phyloP scores from a whole-genome alignment of 2,888 invertebrate species.

The Leptinotarsa juncta region DNA sequence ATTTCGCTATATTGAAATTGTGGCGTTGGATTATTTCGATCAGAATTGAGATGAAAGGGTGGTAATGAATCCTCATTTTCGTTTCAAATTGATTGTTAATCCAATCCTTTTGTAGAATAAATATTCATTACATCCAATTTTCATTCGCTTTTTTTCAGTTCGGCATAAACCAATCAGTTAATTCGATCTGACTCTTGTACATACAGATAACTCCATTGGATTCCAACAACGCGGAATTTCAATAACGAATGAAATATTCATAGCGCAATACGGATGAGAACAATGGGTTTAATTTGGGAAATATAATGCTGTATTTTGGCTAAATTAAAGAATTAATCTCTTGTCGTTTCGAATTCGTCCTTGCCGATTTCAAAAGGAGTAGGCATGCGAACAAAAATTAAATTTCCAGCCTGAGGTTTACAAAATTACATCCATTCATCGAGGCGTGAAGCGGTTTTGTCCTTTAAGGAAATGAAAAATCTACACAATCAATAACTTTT shows the following conservation, averaged over 20 bases:
- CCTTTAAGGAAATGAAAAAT: constrained; percentile 16
- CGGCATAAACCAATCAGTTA: constrained; percentile 7
- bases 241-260: constrained; percentile 15
- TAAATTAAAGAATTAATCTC: constrained; percentile 44
- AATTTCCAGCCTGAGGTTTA: constrained; percentile 32
- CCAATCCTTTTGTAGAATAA: background rate
- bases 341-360: constrained; percentile 30
- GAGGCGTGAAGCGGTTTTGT: constrained; percentile 8
- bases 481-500: constrained; percentile 11
- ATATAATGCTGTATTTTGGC: constrained; percentile 41
- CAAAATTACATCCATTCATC: constrained; percentile 38
- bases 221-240: constrained; percentile 7
- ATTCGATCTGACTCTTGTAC: constrained; percentile 1
- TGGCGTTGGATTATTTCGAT: background rate
- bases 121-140: background rate
- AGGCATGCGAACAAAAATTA: constrained; percentile 39
- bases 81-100: constrained; percentile 1
- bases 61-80: constrained; percentile 7
- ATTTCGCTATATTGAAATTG: background rate
- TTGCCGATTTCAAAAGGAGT: constrained; percentile 31
- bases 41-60: background rate
- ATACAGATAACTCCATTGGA: constrained; percentile 14
- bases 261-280: constrained; percentile 15
- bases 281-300: constrained; percentile 44
- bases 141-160: background rate